Evolutionary conservation across 1,140 invertebrate genomes (phyloP).

Genomic region (Zeugodacus cucurbitae): DNA sequence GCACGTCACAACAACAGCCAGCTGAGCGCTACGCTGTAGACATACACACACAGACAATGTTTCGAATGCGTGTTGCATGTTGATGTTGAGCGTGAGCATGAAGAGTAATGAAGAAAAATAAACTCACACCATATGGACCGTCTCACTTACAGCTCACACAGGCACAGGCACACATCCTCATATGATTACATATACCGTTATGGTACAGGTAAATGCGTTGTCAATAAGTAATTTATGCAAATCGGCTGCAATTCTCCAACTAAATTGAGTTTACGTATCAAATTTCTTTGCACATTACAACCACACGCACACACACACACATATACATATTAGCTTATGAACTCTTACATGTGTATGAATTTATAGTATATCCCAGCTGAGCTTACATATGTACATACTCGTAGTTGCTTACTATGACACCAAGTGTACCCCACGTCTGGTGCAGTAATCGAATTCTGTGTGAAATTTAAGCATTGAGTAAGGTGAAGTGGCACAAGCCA

Average conservation of each 20-base stretch:
- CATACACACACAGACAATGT: background rate
- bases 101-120: background rate
- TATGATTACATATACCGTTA: background rate
- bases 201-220: background rate
- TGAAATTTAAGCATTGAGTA: background rate
- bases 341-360: background rate
- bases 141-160: background rate
- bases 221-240: constrained; percentile 9
- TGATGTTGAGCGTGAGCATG: too few species aligned
- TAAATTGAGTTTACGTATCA: constrained; percentile 8
- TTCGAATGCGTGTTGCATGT: background rate
- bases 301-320: background rate
- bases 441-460: background rate
- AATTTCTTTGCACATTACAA: too few species aligned
- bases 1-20: background rate
- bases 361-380: background rate
- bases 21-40: background rate
- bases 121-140: background rate
- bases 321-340: background rate
- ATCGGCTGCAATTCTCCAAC: background rate
- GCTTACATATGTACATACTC: too few species aligned
- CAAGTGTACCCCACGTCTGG: background rate
- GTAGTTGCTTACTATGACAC: background rate
- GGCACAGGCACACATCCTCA: background rate
- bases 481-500: background rate